These are phyloP conservation scores for Perca fluviatilis DNA, from an alignment of 2,113 vertebrate species.

Conservation along the genomic window DNA sequence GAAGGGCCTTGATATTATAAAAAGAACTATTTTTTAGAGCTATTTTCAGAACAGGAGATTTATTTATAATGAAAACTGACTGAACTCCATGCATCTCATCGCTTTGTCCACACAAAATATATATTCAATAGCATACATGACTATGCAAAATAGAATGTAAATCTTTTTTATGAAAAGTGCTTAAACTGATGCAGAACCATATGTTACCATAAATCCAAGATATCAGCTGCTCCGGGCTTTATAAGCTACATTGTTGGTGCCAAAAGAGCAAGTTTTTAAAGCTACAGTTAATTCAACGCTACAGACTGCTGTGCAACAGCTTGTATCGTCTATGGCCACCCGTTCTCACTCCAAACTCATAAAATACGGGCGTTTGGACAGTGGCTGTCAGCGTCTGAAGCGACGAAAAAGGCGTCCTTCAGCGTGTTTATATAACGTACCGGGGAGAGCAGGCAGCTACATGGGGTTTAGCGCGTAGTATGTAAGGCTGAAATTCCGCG, in stretches of 20 bases:
- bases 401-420: too few species aligned
- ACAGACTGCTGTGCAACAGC: background rate
- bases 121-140: background rate
- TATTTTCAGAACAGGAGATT: background rate
- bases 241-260: too few species aligned
- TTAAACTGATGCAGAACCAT: background rate
- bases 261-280: background rate
- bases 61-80: background rate
- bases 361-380: too few species aligned
- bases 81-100: background rate
- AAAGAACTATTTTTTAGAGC: too few species aligned
- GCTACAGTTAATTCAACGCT: background rate
- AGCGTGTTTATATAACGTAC: too few species aligned
- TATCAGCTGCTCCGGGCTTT: background rate
- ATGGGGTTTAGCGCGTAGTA: too few species aligned
- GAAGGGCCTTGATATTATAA: background rate
- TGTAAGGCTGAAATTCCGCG: too few species aligned
- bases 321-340: background rate
- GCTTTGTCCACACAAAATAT: background rate
- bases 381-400: too few species aligned
- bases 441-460: too few species aligned
- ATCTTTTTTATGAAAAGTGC: background rate
- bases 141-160: background rate
- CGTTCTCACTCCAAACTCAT: too few species aligned
- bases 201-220: background rate